Evolutionary conservation across 2,797 vertebrate genomes (phyloP), one percentile per base, ranked within the genome.

Genomic region (Phataginus tricuspis): DNA sequence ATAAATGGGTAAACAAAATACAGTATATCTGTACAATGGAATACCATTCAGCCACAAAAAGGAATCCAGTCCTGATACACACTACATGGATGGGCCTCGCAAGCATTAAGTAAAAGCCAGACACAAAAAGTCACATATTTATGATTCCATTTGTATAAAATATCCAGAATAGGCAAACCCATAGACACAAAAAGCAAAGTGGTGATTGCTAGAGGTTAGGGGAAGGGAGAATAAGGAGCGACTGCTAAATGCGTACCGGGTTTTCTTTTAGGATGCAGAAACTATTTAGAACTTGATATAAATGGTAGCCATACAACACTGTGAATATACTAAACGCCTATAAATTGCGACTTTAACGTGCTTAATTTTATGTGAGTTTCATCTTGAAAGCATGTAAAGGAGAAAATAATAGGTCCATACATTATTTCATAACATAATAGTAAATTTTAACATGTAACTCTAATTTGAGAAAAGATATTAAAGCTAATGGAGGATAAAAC

Each of bases 341-440:
- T 78, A 18, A 79, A 74, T 4, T 51, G 9, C 45, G 2, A 45
- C 23, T 77, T 85, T 83, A 37, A 84, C 90, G 80, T 75, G 27
- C 51, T 45, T 82, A 51, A 68, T 69, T 94, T 92, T 69, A 82
- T 77, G 19, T 77, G 72, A 91, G 78, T 71, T 57, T 96, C 79
- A 77, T 39, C 78, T 91, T n/a, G 23, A 84, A 95, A 96, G 51
- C 15, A 77, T 27, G 80, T 29, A 57, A 23, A 1, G 2, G n/a
- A 69, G 39, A 89, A 75, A 91, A 88, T 77, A 63, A 42, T 21
- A 72, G 49, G 25, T 69, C 66, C 59, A 74, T 10, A 13, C 23
- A 77, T 21, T 74, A 74, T 57, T 90, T 91, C 21, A 78, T 10
- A 61, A 95, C 18, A 79, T 55, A 49, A 49, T 13, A 91, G 72